These are phyloP conservation scores for Grammomys dolichurus DNA, from an alignment of 2,113 vertebrate genomes.

Conservation along the genomic window DNA sequence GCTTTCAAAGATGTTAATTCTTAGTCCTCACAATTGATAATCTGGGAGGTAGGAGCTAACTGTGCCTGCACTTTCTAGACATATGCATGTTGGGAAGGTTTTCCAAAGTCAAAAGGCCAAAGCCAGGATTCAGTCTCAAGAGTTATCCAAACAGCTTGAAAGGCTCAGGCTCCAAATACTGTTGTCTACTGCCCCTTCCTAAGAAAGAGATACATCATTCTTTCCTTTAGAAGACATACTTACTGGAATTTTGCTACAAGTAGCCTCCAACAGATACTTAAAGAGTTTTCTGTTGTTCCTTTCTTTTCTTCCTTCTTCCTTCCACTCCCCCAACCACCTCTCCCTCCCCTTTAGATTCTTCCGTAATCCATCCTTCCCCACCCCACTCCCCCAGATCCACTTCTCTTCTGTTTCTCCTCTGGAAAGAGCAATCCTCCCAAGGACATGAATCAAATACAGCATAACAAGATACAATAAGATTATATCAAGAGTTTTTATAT, in stretches of 20 bases:
- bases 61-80: not conserved
- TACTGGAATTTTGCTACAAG: not conserved
- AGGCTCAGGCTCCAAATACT: not conserved
- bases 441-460: not conserved
- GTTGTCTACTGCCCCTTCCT: not conserved
- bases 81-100: not conserved
- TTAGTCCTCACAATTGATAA: not conserved
- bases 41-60: not conserved
- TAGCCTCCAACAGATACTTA: not conserved
- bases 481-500: too few relatives aligned
- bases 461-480: not conserved
- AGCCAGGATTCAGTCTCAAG: not conserved
- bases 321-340: not conserved
- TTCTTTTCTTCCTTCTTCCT: not conserved
- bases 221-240: not conserved
- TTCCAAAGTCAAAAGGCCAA: not conserved
- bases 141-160: not conserved
- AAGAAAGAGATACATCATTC: not conserved
- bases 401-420: not conserved
- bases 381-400: too few relatives aligned
- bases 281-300: not conserved
- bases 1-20: slow-evolving; percentile 36
- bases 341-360: too few relatives aligned
- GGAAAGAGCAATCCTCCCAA: not conserved
- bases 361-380: too few relatives aligned